Percentiles rank a stretch among this genome's conserved stretches.
These are phyloP conservation scores for Adineta ricciae DNA, from an alignment of 2,888 invertebrate genomes.

Conservation along the genomic window DNA sequence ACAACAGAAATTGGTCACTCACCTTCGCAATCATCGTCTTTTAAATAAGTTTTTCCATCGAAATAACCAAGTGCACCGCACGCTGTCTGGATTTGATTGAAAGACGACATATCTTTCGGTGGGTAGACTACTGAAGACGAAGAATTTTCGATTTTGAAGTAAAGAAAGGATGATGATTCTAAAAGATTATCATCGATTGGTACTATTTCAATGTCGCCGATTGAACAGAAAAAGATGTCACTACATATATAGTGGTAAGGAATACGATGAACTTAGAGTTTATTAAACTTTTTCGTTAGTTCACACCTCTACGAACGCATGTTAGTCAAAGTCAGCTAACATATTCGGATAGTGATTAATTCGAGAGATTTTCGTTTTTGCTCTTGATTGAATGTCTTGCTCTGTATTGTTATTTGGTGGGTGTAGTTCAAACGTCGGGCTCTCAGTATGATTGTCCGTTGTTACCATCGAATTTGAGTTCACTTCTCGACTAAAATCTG, in stretches of 20 bases:
- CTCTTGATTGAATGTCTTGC: too few species aligned
- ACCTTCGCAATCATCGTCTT: conserved; percentile 18
- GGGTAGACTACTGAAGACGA: background rate
- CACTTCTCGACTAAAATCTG: background rate
- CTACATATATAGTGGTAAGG: too few species aligned
- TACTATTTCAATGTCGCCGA: background rate
- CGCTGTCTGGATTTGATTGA: conserved; percentile 19
- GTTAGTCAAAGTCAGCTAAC: background rate
- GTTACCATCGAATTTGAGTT: background rate
- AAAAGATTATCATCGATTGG: background rate
- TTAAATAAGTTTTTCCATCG: conserved; percentile 6
- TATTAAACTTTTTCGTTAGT: too few species aligned
- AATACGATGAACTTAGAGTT: too few species aligned
- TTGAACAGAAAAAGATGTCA: background rate
- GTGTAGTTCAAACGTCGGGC: too few species aligned
- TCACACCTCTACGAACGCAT: too few species aligned
- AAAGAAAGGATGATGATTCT: background rate
- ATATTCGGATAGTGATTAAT: background rate
- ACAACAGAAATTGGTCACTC: background rate
- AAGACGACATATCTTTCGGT: background rate
- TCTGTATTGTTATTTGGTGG: too few species aligned
- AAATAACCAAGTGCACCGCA: conserved; percentile 16
- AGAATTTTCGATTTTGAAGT: background rate
- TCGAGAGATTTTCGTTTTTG: background rate
- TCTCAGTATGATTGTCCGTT: background rate